These are phyloP conservation scores for Alfaro cultratus DNA, from an alignment of 2,797 vertebrate species.

Conservation along the genomic window DNA sequence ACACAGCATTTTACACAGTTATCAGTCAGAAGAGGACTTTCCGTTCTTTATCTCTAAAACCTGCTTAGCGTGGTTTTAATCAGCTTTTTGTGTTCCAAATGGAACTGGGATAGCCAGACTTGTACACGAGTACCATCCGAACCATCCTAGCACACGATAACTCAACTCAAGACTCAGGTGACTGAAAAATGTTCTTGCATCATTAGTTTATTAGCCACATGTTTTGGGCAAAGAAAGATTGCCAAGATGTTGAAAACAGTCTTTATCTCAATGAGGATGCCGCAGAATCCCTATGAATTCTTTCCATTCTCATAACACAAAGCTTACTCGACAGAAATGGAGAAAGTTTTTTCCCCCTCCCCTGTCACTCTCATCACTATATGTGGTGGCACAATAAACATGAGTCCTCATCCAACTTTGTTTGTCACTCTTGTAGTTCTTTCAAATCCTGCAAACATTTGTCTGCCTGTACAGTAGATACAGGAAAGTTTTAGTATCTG, in stretches of 20 bases:
- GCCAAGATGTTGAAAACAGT: background rate
- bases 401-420: background rate
- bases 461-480: background rate
- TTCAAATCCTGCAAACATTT: background rate
- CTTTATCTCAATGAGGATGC: background rate
- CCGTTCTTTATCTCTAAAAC: conserved; percentile 6
- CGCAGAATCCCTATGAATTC: background rate
- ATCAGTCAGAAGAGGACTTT: background rate
- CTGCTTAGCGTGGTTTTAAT: conserved; percentile 2
- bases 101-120: background rate
- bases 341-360: background rate
- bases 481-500: background rate
- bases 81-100: background rate
- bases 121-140: background rate
- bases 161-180: background rate
- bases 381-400: background rate
- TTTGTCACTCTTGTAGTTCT: background rate
- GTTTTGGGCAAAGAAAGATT: background rate
- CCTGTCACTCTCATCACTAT: background rate
- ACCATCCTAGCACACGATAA: background rate
- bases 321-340: background rate
- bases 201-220: background rate
- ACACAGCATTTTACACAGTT: background rate
- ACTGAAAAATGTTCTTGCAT: background rate
- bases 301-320: background rate